Percentiles rank a stretch among this genome's conserved stretches.
phyloP scores from a whole-genome alignment of 2,113 vertebrate species.

The Capricornis sumatraensis region DNA sequence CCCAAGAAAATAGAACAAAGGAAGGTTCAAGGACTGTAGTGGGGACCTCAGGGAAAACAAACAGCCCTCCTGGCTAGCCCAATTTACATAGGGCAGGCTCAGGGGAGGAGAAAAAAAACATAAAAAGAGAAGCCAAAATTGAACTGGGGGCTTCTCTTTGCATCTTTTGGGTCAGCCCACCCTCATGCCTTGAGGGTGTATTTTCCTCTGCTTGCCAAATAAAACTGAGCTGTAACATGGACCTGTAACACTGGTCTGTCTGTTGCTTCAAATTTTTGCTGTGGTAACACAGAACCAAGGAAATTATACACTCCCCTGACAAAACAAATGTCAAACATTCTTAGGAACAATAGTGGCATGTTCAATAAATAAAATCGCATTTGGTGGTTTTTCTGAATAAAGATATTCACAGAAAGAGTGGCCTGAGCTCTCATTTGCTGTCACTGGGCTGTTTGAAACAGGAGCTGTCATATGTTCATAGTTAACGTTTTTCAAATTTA shows the following conservation, averaged over 20 bases:
- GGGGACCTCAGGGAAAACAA: not conserved
- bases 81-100: not conserved
- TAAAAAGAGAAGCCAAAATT: not conserved
- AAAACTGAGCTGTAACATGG: not conserved
- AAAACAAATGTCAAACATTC: not conserved
- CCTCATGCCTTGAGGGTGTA: not conserved
- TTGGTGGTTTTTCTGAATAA: not conserved
- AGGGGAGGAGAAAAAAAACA: not conserved
- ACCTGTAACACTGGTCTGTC: not conserved
- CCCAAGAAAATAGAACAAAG: not conserved
- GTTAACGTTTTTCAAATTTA: constrained; percentile 36
- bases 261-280: not conserved
- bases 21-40: not conserved
- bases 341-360: not conserved
- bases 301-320: not conserved
- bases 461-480: not conserved
- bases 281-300: not conserved
- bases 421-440: not conserved
- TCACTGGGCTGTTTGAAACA: not conserved
- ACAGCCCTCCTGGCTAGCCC: not conserved
- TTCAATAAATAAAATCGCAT: not conserved
- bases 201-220: not conserved
- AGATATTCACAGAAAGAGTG: not conserved
- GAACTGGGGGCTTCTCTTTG: not conserved
- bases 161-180: not conserved